Evolutionary conservation across 2,797 vertebrate genomes (phyloP), one percentile per base, ranked within the genome.

Genomic region (Xenops minutus): DNA sequence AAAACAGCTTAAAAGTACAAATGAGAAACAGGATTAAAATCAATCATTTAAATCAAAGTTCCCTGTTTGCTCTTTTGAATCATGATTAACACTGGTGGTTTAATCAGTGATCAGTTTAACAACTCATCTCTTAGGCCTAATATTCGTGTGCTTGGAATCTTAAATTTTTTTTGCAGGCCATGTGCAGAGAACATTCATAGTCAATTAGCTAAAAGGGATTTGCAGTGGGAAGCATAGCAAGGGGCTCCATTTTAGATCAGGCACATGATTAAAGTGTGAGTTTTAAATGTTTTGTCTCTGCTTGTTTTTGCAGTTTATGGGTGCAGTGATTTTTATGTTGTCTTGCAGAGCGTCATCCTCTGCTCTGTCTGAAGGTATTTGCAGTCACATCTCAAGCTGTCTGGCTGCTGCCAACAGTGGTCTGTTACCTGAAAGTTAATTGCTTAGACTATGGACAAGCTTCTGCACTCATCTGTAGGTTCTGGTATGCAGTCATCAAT

Each of bases 1-100:
- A 92, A 92, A 90, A 43, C 14, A 34, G 61, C 61, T 93, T 66
- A 89, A 84, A 95, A 81, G 62, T 81, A 72, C 76, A 95, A 95
- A 93, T 90, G 69, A 81, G 81, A 85, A 91, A 6, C 41, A 75
- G 41, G 49, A 81, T 91, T 83, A 62, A 94, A 93, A 91, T 92
- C 46, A 83, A 66, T 96, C 10, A 46, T 58, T 90, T 64, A 92
- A 92, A 95, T 95, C 68, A 54, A 88, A 84, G 73, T 84, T 86
- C 43, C 12, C 30, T 32, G 14, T 66, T 92, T 66, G 49, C 58
- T 72, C 19, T 83, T 87, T 86, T 81, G 62, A 68, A 41, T 88
- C 46, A 4, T 51, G 46, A 81, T 92, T 94, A 92, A 78, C 58
- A 44, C 29, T 80, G 73, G 69, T 58, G 79, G 36, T 88, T 88